Conservation (phyloP, 2,888 invertebrate genomes). For the Neria commutata region DNA sequence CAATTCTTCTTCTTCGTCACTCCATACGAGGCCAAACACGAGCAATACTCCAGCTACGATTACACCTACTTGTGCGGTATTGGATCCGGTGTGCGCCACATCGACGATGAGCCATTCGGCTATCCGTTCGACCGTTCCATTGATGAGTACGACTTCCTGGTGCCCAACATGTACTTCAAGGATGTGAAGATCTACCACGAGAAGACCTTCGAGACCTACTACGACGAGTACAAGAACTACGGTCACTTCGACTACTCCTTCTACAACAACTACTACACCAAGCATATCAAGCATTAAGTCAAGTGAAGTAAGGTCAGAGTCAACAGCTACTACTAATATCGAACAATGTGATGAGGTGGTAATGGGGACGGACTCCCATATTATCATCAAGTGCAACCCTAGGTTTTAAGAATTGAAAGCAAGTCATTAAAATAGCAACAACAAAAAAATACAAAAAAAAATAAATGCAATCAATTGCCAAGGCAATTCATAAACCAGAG, state of each 20-base stretch:
- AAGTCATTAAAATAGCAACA: background rate
- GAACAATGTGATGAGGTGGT: conserved; percentile 8
- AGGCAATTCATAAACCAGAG: conserved; percentile 15
- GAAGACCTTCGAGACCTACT: conserved; percentile 58
- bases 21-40: conserved; percentile 56
- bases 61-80: conserved; percentile 64
- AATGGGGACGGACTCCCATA: background rate
- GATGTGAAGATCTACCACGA: conserved; percentile 71
- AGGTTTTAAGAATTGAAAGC: background rate
- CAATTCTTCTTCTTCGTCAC: conserved; percentile 68
- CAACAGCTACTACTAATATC: background rate
- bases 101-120: conserved; percentile 71
- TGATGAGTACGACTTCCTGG: conserved; percentile 67
- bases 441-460: conserved; percentile 6
- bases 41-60: conserved; percentile 62
- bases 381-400: conserved; percentile 19
- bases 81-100: conserved; percentile 64
- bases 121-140: conserved; percentile 78
- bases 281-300: conserved; percentile 38
- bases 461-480: conserved; percentile 17
- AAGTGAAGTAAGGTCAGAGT: background rate
- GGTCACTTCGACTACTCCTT: conserved; percentile 51
- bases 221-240: conserved; percentile 42
- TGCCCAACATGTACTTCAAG: conserved; percentile 73
- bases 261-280: conserved; percentile 45